Base-by-base conservation (phyloP, 2,888 invertebrate species). In the Apodemia zela region DNA sequence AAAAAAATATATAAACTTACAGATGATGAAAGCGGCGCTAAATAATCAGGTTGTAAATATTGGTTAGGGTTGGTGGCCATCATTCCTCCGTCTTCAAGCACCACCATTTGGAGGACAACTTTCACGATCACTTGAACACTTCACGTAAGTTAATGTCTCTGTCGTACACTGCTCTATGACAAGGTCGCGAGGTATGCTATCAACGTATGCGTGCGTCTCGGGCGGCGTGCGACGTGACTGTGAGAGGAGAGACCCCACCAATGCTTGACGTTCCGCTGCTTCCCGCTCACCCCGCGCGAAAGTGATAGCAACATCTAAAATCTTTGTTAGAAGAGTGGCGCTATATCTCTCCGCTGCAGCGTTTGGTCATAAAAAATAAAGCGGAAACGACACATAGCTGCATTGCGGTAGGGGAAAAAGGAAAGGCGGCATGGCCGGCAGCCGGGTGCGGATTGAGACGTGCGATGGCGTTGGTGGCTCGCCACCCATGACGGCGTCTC, bases 1-100 rank as follows among this genome's bases (percentile, higher is more conserved):
- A 8, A 33, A 1, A 7, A 8, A 33, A 33, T 5, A 25, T 77
- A 65, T 70, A 79, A 86, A 94, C 97, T 96, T 94, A 98, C 98
- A 95, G 98, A 96, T 69, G 98, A 97, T 71, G 98, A 96, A 84
- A 98, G 94, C 74, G 98, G 98, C 74, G 98, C 96, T 80, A 98
- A 93, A 93, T 98, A 98, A 94, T 98, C 98, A 89, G 98, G 98
- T 88, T 98, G 97, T 75, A 98, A 93, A 89, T 98, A 98, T 93
- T 98, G 98, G 92, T 98, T 97, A 78, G 96, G 96, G 85, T 96
- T 96, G 76, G 96, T 94, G 81, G 97, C 95, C 93, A 97, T 94
- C 94, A 98, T 96, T 93, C 95, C 96, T 92, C 95, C 95, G 93
- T 96, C 96, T 94, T 97, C 97, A 91, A 97, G 94, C 87, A 97